Base-by-base conservation (phyloP, 2,797 vertebrate genomes). In the Sternotherus odoratus region DNA sequence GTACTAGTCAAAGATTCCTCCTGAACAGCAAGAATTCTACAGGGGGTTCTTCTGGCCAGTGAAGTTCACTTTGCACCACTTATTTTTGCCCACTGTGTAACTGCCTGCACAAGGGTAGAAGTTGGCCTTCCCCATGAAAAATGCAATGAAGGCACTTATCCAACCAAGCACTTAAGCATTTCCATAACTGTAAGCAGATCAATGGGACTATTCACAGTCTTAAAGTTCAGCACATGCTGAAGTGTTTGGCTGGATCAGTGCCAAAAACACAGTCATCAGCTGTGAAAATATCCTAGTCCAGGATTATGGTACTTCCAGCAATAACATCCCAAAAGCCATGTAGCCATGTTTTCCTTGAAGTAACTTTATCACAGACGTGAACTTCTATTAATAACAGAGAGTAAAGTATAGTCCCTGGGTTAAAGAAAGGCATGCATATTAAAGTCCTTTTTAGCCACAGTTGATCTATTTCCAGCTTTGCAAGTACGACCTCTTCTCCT, bases 151-250 rank as follows among this genome's bases (percentile, higher is more conserved):
- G 92, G 50, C 48, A 74, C 57, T 56, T 81, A 78, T 66, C 92
- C 93, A 94, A 94, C 49, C 48, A 8, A 81, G 48, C 66, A 89
- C 94, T 89, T 85, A 95, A 39, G 50, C 72, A 93, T 72, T 90
- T 74, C 33, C 23, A 2, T 4, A 90, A 86, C 48, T 30, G 21
- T 93, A 94, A 90, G 79, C 83, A 86, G 93, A 96, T 95, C 95
- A 94, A 96, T 95, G 94, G 75, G 63, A 82, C 36, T 90, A 63
- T 82, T 93, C 95, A 57, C 84, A 66, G 88, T 89, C 72, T 95
- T 94, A 93, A 92, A 97, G 77, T 93, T 96, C 91, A 95, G 92
- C 5, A 1, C 90, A 91, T 81, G 92, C 91, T 49, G 95, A 96
- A 96, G 85, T 94, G 93, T 88, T 95, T 94, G 77, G 63, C 77